phyloP scores from a whole-genome alignment of 2,113 vertebrate genomes.

The Gambusia affinis region DNA sequence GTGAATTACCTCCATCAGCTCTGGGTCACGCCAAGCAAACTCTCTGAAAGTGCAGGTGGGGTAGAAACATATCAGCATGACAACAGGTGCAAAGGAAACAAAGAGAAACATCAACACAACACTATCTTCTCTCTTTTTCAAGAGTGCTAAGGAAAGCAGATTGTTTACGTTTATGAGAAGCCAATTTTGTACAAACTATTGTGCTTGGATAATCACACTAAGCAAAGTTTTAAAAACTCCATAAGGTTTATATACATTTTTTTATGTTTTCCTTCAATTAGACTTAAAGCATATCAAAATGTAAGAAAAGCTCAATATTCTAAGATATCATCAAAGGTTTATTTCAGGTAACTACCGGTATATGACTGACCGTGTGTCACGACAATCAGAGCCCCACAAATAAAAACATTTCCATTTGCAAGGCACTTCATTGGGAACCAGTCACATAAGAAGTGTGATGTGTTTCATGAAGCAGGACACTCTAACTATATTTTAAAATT shows the following conservation, averaged over 20 bases:
- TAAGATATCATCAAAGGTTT: not conserved
- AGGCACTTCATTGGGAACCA: too few species aligned
- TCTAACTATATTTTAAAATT: too few species aligned
- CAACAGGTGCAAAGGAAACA: not conserved
- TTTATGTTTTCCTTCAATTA: not conserved
- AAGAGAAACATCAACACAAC: not conserved
- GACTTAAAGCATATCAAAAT: too few species aligned
- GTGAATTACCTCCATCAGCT: constrained; percentile 94
- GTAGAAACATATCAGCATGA: constrained; percentile 32
- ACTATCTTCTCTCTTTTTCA: not conserved
- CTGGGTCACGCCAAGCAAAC: constrained; percentile 96
- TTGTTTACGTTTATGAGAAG: too few species aligned
- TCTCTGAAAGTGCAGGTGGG: constrained; percentile 80
- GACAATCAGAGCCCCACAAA: not conserved
- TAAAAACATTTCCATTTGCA: too few species aligned
- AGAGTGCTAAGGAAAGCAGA: too few species aligned
- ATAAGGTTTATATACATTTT: not conserved
- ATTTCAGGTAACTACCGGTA: not conserved
- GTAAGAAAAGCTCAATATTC: not conserved
- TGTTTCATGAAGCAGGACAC: too few species aligned
- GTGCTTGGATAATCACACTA: not conserved
- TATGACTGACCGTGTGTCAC: too few species aligned
- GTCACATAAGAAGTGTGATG: too few species aligned
- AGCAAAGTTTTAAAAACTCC: too few species aligned
- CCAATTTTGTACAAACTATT: too few species aligned